Conservation (phyloP, 2,797 vertebrate species). For the Sebastes kiyomatsui region DNA sequence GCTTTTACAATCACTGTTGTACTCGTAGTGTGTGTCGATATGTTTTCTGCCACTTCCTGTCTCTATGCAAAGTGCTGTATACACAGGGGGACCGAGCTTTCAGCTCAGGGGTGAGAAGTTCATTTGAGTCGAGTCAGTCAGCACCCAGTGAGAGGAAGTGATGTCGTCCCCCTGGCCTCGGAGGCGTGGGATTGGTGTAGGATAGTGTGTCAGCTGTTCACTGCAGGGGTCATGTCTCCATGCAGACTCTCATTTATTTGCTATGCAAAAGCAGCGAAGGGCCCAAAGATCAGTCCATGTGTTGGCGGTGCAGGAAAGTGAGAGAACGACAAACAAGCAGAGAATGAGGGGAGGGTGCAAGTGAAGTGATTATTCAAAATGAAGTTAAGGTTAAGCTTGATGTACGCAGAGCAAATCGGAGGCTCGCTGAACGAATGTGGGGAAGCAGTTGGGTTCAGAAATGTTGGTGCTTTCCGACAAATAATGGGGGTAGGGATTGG, state of each 20-base stretch:
- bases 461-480: background rate
- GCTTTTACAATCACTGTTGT: background rate
- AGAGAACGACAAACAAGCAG: background rate
- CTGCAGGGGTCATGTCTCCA: conserved; percentile 39
- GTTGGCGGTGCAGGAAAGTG: conserved; percentile 32
- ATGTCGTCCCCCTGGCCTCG: conserved; percentile 40
- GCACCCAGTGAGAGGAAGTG: conserved; percentile 58
- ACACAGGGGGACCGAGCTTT: background rate
- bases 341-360: background rate
- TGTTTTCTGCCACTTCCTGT: conserved; percentile 48
- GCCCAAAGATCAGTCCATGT: conserved; percentile 6
- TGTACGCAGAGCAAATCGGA: background rate
- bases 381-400: background rate
- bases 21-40: background rate
- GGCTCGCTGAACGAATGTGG: background rate
- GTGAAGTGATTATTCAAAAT: background rate
- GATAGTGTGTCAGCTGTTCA: conserved; percentile 44
- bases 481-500: background rate
- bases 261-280: conserved; percentile 60
- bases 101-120: conserved; percentile 55
- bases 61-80: conserved; percentile 31
- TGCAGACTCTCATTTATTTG: conserved; percentile 63
- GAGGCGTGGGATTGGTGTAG: conserved; percentile 34
- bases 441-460: background rate
- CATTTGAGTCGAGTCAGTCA: conserved; percentile 14